phyloP scores from a whole-genome alignment of 2,113 vertebrate genomes.

The Rattus norvegicus region GRCr8 NC_086019.1:64531501-64532000 shows the following conservation, averaged over 20 bases:
- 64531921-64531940: neutral
- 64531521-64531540: neutral
- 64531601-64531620: no score
- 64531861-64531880: neutral
- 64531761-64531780: neutral
- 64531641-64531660: no score
- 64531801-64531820: neutral
- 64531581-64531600: no score
- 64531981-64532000: neutral
- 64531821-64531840: neutral
- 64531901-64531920: neutral
- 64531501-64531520: no score
- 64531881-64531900: neutral
- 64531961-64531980: neutral
- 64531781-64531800: neutral
- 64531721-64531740: neutral
- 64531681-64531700: no score
- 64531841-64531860: neutral
- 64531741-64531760: neutral
- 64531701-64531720: neutral
- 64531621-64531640: no score
- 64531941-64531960: neutral
- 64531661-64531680: neutral
- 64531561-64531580: no score
- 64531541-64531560: neutral